Conservation (phyloP, 1,140 invertebrate species). For the Atta cephalotes region DNA sequence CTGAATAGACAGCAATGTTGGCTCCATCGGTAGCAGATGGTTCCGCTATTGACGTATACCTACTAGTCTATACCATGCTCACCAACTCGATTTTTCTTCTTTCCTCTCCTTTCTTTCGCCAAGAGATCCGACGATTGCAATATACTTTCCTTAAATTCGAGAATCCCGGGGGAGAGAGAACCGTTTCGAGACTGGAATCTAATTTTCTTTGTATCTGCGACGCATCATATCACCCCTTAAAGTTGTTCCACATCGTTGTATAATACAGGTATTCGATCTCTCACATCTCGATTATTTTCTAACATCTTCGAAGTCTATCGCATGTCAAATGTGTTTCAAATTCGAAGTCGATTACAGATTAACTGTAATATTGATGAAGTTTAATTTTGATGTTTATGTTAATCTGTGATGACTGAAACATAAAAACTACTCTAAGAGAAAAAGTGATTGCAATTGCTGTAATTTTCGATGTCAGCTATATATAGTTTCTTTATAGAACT, state of each 20-base stretch:
- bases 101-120: constrained; percentile 5
- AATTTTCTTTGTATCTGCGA: constrained; percentile 63
- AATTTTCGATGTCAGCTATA: too few relatives aligned
- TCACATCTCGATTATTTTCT: neutral
- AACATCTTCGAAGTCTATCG: neutral
- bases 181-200: constrained; percentile 48
- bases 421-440: neutral
- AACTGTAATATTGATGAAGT: neutral
- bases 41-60: constrained; percentile 70
- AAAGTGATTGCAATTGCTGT: too few relatives aligned
- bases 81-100: constrained; percentile 60
- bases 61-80: constrained; percentile 35
- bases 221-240: constrained; percentile 35
- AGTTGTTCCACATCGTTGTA: neutral
- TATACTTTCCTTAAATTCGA: constrained; percentile 61
- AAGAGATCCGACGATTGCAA: constrained; percentile 60
- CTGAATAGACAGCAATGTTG: constrained; percentile 63
- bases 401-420: neutral
- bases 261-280: constrained; percentile 10
- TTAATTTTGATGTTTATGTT: neutral
- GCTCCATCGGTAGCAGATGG: constrained; percentile 73
- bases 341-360: neutral
- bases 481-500: too few relatives aligned
- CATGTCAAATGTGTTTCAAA: constrained; percentile 1
- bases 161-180: constrained; percentile 32